Percentiles rank a stretch among this genome's conserved stretches.
Conservation (phyloP, 2,888 invertebrate genomes). For the Petrolisthes cinctipes region DNA sequence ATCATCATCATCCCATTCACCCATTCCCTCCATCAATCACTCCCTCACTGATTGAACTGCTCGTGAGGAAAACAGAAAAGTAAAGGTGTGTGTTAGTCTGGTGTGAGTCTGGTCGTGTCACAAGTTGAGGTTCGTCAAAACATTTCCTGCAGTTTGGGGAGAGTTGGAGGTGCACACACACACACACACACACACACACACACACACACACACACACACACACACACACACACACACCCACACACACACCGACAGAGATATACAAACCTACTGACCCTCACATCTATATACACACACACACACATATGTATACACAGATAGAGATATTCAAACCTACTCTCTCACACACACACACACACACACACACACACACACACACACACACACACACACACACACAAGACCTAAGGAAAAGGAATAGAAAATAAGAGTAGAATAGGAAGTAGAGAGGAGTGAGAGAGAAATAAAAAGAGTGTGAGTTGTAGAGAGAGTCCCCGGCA, state of each 20-base stretch:
- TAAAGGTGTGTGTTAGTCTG: background rate
- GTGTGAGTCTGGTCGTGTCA: background rate
- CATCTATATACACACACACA: background rate
- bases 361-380: too few relatives aligned
- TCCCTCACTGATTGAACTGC: background rate
- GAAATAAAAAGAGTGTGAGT: background rate
- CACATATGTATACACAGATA: background rate
- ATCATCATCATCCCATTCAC: background rate
- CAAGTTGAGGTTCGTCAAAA: background rate
- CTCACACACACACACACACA: too few relatives aligned
- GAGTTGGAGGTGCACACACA: background rate
- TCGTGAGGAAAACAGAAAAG: background rate
- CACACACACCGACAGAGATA: background rate
- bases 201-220: conserved; percentile 5
- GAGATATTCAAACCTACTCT: background rate
- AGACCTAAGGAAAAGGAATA: too few relatives aligned
- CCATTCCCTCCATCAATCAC: background rate
- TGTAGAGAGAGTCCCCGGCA: background rate
- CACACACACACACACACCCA: background rate
- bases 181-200: conserved; percentile 24
- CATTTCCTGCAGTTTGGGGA: background rate
- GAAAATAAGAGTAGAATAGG: too few relatives aligned
- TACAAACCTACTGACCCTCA: too few relatives aligned
- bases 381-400: too few relatives aligned
- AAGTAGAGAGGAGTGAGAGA: background rate